Percentiles rank a stretch among this genome's conserved stretches.
Evolutionary conservation across 2,888 invertebrate genomes (phyloP).

Genomic region (Mylabris sibirica): DNA sequence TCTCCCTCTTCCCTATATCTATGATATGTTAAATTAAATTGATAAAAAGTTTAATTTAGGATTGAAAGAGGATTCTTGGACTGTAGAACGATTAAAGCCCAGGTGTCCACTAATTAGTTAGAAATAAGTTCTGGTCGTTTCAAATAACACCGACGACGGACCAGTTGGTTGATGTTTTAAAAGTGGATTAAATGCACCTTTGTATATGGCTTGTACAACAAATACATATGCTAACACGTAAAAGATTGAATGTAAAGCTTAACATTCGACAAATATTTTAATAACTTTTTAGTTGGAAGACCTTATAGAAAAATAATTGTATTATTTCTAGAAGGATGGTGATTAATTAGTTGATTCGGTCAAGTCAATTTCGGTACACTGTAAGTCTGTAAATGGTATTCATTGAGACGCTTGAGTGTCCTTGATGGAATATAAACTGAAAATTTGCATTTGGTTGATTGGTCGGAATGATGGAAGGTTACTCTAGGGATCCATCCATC

Average conservation of each 20-base stretch:
- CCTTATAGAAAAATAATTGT: too few species aligned
- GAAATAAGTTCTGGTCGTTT: constrained; percentile 6
- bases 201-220: neutral
- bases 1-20: neutral
- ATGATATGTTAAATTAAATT: neutral
- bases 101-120: constrained; percentile 8
- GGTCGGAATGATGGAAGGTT: constrained; percentile 49
- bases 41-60: neutral
- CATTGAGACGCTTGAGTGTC: neutral
- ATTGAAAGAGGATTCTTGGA: neutral
- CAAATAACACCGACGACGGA: neutral
- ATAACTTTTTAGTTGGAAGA: neutral
- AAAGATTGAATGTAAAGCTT: neutral
- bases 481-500: constrained; percentile 51
- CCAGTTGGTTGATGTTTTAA: neutral
- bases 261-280: neutral
- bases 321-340: too few species aligned
- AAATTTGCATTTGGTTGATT: constrained; percentile 54
- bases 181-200: neutral
- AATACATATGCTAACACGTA: neutral
- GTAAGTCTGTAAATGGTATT: neutral
- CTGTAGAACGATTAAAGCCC: neutral
- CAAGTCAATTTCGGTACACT: neutral
- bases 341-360: neutral
- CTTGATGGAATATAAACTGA: constrained; percentile 9